Conservation (phyloP, 2,113 vertebrate species). For the Syrrhaptes paradoxus region DNA sequence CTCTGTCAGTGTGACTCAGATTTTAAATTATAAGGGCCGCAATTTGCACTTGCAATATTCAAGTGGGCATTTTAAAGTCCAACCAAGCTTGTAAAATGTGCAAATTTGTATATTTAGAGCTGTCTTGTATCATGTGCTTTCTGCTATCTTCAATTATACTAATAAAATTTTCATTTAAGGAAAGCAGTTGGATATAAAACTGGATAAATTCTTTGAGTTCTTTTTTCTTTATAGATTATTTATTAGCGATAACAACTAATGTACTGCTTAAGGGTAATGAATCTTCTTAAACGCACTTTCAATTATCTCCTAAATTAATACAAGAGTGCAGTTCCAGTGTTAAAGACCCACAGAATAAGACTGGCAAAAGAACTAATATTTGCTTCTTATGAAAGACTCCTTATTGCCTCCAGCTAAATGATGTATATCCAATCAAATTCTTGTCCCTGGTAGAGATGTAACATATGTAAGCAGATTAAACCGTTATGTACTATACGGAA, state of each 20-base stretch:
- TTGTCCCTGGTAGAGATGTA: neutral
- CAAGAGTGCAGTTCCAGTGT: neutral
- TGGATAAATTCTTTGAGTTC: neutral
- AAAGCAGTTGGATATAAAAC: neutral
- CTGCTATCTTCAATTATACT: slow-evolving; percentile 13
- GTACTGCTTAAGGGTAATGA: slow-evolving; percentile 61
- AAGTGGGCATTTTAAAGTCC: slow-evolving; percentile 18
- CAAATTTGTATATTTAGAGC: neutral
- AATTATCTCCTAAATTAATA: slow-evolving; percentile 56
- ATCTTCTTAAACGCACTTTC: slow-evolving; percentile 41
- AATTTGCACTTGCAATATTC: neutral
- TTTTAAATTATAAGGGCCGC: neutral
- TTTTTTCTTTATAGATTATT: slow-evolving; percentile 44
- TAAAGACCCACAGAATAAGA: slow-evolving; percentile 19
- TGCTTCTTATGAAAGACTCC: neutral
- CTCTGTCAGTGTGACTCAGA: neutral
- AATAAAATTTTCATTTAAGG: slow-evolving; percentile 23
- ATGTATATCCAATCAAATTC: slow-evolving; percentile 19
- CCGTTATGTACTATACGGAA: neutral
- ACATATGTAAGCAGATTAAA: slow-evolving; percentile 24
- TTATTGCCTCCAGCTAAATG: slow-evolving; percentile 27
- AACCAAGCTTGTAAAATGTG: neutral
- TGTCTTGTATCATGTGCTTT: neutral
- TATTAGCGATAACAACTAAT: slow-evolving; percentile 54
- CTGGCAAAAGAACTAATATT: slow-evolving; percentile 30